Evolutionary conservation across 2,797 vertebrate species (phyloP).

Genomic region (Synanceia verrucosa): DNA sequence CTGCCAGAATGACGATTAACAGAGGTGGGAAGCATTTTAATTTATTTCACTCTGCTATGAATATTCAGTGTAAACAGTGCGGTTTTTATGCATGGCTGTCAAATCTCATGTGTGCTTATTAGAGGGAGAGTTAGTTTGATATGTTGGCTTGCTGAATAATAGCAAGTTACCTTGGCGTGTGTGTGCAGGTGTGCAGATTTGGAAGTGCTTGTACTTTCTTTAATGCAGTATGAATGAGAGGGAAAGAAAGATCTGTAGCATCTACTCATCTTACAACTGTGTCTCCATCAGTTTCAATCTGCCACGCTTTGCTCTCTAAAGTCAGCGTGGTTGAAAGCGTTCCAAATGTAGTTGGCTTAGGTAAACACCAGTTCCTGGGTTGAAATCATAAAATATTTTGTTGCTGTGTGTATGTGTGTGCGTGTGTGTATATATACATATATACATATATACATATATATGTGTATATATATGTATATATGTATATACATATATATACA

Average conservation of each 20-base stretch:
- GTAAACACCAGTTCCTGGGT: conserved; percentile 1
- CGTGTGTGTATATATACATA: no score
- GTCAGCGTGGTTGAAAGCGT: not conserved
- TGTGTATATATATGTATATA: conserved; percentile 5
- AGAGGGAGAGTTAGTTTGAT: conserved; percentile 72
- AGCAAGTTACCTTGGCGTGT: conserved; percentile 61
- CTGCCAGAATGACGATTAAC: conserved; percentile 74
- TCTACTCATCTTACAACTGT: conserved; percentile 3
- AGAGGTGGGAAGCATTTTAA: conserved; percentile 66
- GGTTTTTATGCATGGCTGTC: conserved; percentile 72
- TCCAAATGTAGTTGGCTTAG: not conserved
- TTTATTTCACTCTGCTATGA: conserved; percentile 74
- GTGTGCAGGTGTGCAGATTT: conserved; percentile 23
- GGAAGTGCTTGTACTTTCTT: conserved; percentile 13
- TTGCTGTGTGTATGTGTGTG: no score
- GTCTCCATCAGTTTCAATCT: conserved; percentile 21
- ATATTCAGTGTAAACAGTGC: conserved; percentile 81
- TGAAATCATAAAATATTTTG: conserved; percentile 1
- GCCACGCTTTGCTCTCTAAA: not conserved
- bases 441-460: conserved; percentile 8
- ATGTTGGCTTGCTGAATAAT: conserved; percentile 68
- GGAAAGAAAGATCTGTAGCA: conserved; percentile 2
- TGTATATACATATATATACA: conserved; percentile 11
- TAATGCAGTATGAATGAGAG: conserved; percentile 4
- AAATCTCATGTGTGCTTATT: conserved; percentile 84